Conservation (phyloP, 1,140 invertebrate species). For the Aphis craccivora region DNA sequence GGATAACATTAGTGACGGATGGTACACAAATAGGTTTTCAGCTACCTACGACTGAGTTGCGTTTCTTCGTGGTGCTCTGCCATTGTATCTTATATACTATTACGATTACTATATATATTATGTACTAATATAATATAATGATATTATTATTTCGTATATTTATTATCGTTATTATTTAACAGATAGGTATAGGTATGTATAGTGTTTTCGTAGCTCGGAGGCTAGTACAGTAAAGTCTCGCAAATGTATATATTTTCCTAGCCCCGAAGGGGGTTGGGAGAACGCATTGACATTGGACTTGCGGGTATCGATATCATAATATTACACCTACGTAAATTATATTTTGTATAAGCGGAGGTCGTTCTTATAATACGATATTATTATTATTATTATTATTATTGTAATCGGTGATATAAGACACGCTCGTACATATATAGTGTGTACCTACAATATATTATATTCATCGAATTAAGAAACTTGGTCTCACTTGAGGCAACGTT, state of each 20-base stretch:
- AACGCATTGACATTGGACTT: neutral
- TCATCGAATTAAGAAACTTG: neutral
- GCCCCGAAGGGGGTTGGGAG: neutral
- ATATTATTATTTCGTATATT: neutral
- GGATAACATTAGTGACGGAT: neutral
- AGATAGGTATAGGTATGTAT: neutral
- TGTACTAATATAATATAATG: neutral
- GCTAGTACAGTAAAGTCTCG: neutral
- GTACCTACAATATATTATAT: neutral
- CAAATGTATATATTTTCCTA: conserved; percentile 6
- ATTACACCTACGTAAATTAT: neutral
- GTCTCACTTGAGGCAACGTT: neutral
- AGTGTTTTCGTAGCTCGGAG: neutral
- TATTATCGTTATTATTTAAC: neutral
- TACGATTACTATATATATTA: neutral
- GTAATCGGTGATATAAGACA: neutral
- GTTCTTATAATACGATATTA: neutral
- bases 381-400: conserved; percentile 8
- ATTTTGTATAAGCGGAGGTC: neutral
- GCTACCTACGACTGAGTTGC: neutral
- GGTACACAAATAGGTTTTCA: neutral
- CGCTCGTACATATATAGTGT: neutral
- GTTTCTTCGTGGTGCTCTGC: neutral
- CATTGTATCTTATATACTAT: neutral
- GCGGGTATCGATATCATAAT: neutral